Base-by-base conservation (phyloP, 2,888 invertebrate genomes). In the Uropetala carovei region DNA sequence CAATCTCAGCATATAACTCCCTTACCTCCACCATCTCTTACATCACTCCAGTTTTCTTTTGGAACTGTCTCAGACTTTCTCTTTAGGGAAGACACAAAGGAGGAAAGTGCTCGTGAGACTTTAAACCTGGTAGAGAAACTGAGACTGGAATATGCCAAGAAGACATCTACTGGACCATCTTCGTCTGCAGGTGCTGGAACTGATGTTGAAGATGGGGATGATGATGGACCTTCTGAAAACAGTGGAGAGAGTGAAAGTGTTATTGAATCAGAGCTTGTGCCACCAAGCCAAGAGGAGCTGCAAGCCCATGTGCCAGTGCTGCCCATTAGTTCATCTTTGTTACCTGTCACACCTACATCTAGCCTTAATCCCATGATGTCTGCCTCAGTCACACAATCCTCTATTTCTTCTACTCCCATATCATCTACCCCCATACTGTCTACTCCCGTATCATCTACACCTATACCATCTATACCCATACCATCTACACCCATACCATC, bases 121-220 rank as follows among this genome's bases (percentile, higher is more conserved):
- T 95, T 98, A 93, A 97, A 98, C 95, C 95, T 98, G 58, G 97
- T 98, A 8, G 98, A 98, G 94, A 98, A 98, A 94, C 95, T 98
- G 27, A 96, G 98, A 91, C 96, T 97, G 96, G 97, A 97, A 94
- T 95, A 96, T 96, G 96, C 96, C 60, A 97, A 97, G 94, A 97
- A 97, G 94, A 96, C 96, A 27, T 96, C 95, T 92, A 94, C 96
- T 75, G 96, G 96, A 92, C 68, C 85, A n/a, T 89, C 89, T 2
- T 89, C 89, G 1, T 89, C 89, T n/a, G 89, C 64, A n/a, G 89
- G 89, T 89, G 89, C 60, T 43, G 89, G 89, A 13, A 89, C 84
- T 57, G 92, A 92, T 75, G 68, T 84, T 64, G 64, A 85, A 56
- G 92, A 85, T 27, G 84, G 68, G 14, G 92, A 92, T 68, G 92